Base-by-base conservation (phyloP, 2,113 vertebrate species). In the Quiscalus mexicanus region DNA sequence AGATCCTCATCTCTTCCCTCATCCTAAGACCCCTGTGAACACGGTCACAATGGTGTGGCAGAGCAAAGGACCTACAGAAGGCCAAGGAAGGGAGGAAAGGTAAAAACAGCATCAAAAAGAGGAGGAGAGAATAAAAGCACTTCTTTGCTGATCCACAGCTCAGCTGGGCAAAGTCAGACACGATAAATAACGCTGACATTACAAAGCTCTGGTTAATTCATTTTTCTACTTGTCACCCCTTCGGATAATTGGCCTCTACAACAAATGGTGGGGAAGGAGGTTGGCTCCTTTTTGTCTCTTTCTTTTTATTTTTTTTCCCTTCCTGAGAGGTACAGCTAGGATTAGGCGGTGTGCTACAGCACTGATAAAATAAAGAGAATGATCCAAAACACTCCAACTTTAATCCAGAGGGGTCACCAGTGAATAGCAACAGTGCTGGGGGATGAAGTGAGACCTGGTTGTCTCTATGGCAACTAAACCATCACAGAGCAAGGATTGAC, bases 401-500 rank as follows among this genome's bases (percentile, higher is more conserved):
- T 94, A 96, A 98, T 96, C 96, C 65, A 1, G 85, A 96, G 78
- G 90, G 91, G 93, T 97, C 78, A 2, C 55, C 12, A 2, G 70
- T 78, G 96, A 97, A 95, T 37, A 95, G 76, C 60, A 25, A 7
- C 27, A 84, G 95, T 69, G 93, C 73, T 47, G 28, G 42, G 81
- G 84, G 91, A 91, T 95, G 95, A 87, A 90, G 37, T n/a, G 73
- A 96, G 89, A 95, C 96, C 91, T 95, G 82, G 85, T 93, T 95
- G 94, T 98, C 96, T 97, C 98, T 97, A 97, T 97, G 98, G 96
- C 87, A 98, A 98, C 97, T 78, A 95, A 95, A 91, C 93, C 93
- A 97, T 84, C 87, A 44, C 73, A 42, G 94, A 92, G 95, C 87
- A 94, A 90, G 90, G 94, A 96, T 28, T 97, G 95, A 98, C 98